phyloP scores from a whole-genome alignment of 92 coral and sea anemone genomes.

The Heliopora coerulea region DNA sequence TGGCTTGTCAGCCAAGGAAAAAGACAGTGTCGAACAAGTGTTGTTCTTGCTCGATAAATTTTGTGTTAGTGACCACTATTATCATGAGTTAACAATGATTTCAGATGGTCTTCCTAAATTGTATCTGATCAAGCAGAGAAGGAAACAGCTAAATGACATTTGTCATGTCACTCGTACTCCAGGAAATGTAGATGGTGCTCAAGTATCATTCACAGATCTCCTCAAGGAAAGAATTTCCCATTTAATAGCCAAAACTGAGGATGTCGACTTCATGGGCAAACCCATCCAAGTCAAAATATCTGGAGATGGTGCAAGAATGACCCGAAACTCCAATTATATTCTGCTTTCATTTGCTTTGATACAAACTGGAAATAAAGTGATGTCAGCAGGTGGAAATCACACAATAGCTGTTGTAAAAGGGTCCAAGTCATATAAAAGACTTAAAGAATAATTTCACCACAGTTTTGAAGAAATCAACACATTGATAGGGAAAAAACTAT shows the following conservation, averaged over 20 bases:
- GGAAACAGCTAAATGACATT: background rate
- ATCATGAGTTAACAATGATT: constrained; percentile 8
- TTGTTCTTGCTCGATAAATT: constrained; percentile 5
- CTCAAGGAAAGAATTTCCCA: background rate
- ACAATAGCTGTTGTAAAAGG: constrained; percentile 53
- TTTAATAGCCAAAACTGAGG: constrained; percentile 23
- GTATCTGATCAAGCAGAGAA: background rate
- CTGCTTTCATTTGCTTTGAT: constrained; percentile 43
- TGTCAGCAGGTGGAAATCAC: constrained; percentile 54
- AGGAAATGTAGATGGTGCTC: constrained; percentile 1
- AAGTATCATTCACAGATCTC: background rate
- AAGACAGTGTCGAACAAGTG: background rate
- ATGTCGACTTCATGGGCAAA: no score
- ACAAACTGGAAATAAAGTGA: constrained; percentile 43
- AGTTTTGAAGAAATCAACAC: constrained; percentile 11
- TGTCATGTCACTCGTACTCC: constrained; percentile 2
- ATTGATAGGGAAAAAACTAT: background rate
- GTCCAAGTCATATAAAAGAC: constrained; percentile 35
- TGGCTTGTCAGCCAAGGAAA: constrained; percentile 1
- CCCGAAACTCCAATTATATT: constrained; percentile 48
- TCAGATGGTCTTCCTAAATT: constrained; percentile 5
- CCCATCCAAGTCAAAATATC: constrained; percentile 38
- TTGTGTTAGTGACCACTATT: constrained; percentile 1
- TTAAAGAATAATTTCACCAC: constrained; percentile 11
- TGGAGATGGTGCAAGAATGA: constrained; percentile 58